These are phyloP conservation scores for Rhabdomys dilectus DNA, from an alignment of 2,113 vertebrate species.

Conservation along the genomic window DNA sequence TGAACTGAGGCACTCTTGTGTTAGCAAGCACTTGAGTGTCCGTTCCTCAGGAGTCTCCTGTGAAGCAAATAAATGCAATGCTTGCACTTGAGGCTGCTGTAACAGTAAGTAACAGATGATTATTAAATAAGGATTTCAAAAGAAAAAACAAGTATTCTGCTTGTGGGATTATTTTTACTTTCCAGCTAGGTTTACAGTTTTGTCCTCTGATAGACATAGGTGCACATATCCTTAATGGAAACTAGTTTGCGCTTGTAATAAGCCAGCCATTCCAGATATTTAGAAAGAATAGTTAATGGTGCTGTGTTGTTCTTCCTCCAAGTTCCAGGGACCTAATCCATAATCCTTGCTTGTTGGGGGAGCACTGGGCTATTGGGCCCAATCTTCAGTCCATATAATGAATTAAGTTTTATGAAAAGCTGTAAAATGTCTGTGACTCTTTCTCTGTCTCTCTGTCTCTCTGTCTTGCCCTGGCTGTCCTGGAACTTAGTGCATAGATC, in stretches of 20 bases:
- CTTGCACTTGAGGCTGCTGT: not conserved
- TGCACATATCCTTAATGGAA: not conserved
- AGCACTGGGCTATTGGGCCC: not conserved
- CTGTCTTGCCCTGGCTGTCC: not conserved
- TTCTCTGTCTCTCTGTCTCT: no score
- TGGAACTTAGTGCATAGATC: not conserved
- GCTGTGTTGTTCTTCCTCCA: not conserved
- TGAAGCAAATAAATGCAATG: not conserved
- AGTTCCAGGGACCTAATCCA: not conserved
- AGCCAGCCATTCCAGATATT: not conserved
- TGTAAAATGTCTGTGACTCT: not conserved
- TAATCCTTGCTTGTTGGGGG: not conserved
- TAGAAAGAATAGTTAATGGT: not conserved
- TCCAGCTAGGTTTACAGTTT: slow-evolving; percentile 6
- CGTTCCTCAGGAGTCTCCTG: not conserved
- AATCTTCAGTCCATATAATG: not conserved
- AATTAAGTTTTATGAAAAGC: slow-evolving; percentile 10
- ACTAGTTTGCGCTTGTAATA: not conserved
- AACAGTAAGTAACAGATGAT: not conserved
- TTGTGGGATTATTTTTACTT: slow-evolving; percentile 31
- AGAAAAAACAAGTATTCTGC: not conserved
- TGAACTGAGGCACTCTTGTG: not conserved
- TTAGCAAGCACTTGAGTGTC: not conserved
- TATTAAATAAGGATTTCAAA: not conserved
- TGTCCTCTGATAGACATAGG: not conserved